These are phyloP conservation scores for Urocyon cinereoargenteus DNA, from an alignment of 2,797 vertebrate genomes.

Conservation along the genomic window DNA sequence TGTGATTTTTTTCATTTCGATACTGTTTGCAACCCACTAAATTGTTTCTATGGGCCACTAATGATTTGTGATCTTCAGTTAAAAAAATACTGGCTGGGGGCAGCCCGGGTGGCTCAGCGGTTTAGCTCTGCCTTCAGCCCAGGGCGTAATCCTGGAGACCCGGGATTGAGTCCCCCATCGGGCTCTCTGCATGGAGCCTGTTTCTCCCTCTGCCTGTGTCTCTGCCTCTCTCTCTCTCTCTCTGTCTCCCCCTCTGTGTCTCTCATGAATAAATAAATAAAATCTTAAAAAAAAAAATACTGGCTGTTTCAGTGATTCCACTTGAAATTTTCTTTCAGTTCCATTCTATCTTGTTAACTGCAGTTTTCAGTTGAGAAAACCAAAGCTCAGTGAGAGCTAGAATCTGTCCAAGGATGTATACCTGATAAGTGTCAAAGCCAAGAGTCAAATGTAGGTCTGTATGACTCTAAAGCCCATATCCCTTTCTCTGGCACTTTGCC, in stretches of 20 bases:
- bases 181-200: too few species aligned
- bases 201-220: too few species aligned
- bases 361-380: background rate
- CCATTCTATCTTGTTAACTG: background rate
- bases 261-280: background rate
- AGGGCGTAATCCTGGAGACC: background rate
- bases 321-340: background rate
- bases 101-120: background rate
- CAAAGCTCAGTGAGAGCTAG: background rate
- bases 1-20: too few species aligned
- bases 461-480: background rate
- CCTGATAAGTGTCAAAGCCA: background rate
- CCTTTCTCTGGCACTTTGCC: slow-evolving; percentile 28
- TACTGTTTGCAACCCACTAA: background rate
- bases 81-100: background rate
- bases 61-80: background rate
- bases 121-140: background rate
- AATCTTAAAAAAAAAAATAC: background rate
- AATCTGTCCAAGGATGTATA: background rate
- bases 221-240: too few species aligned
- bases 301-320: background rate
- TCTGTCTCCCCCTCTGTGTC: too few species aligned
- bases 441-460: background rate
- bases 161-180: too few species aligned
- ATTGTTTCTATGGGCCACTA: background rate